Conservation (phyloP, 2,888 invertebrate genomes). For the Sialis fuliginosa region DNA sequence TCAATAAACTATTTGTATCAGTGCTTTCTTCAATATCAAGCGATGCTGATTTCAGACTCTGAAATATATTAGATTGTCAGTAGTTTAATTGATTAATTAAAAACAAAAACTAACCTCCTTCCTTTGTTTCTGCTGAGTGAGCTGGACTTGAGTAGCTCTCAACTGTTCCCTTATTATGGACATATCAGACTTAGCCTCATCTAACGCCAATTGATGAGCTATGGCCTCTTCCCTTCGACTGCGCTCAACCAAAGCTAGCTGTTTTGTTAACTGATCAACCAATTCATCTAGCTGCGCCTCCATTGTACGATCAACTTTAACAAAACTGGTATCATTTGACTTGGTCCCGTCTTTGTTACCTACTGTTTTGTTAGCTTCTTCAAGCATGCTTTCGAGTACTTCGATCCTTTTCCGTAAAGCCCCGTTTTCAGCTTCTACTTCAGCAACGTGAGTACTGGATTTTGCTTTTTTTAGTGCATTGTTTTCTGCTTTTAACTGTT, state of each 20-base stretch:
- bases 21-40: background rate
- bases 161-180: slow-evolving; percentile 21
- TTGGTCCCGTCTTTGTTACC: background rate
- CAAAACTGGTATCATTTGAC: background rate
- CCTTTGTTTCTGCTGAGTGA: slow-evolving; percentile 27
- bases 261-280: slow-evolving; percentile 11
- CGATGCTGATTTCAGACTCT: slow-evolving; percentile 2
- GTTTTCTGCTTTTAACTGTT: background rate
- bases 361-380: background rate
- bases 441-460: background rate
- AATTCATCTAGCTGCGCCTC: slow-evolving; percentile 11
- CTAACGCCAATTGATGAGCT: slow-evolving; percentile 6
- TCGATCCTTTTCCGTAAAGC: slow-evolving; percentile 6
- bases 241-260: slow-evolving; percentile 12
- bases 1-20: background rate
- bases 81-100: too few species aligned
- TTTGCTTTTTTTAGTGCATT: background rate
- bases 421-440: slow-evolving; percentile 9
- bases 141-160: slow-evolving; percentile 28
- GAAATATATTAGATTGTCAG: background rate
- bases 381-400: background rate
- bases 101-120: slow-evolving; percentile 17
- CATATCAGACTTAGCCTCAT: slow-evolving; percentile 9
- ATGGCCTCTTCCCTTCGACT: slow-evolving; percentile 10
- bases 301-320: background rate